A percentile compares a stretch with the other conserved stretches of the same genome.
Evolutionary conservation across 2,888 invertebrate species (phyloP).

Genomic region (Bombyx huttoni): DNA sequence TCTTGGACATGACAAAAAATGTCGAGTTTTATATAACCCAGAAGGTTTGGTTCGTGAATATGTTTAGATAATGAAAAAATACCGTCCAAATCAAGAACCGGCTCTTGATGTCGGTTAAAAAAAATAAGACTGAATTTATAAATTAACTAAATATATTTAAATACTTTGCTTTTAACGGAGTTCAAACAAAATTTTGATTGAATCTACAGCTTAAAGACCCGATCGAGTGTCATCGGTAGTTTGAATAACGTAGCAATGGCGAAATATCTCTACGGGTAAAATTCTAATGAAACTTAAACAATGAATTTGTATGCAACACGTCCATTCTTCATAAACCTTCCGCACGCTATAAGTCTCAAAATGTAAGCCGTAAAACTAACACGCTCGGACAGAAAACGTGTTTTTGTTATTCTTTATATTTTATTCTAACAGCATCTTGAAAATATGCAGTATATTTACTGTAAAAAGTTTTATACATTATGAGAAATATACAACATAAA

Average conservation of each 20-base stretch:
- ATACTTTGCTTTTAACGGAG: too few relatives aligned
- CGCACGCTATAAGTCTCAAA: conserved; percentile 10
- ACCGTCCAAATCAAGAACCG: neutral
- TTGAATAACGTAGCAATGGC: conserved; percentile 42
- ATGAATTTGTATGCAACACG: conserved; percentile 38
- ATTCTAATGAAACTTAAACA: conserved; percentile 39
- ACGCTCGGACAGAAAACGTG: neutral
- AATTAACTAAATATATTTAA: too few relatives aligned
- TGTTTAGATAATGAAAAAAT: too few relatives aligned
- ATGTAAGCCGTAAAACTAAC: conserved; percentile 12
- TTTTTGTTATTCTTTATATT: neutral
- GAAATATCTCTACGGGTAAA: conserved; percentile 32
- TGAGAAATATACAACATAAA: too few relatives aligned
- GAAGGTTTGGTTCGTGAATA: neutral
- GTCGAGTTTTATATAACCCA: neutral
- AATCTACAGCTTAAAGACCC: conserved; percentile 19
- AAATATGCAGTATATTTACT: too few relatives aligned
- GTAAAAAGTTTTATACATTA: too few relatives aligned
- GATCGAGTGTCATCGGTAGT: conserved; percentile 50
- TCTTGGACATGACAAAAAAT: neutral
- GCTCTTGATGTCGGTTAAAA: conserved; percentile 9
- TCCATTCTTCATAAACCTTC: conserved; percentile 10
- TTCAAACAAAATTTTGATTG: neutral
- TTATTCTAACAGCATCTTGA: too few relatives aligned
- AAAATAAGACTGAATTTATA: too few relatives aligned